phyloP scores from a whole-genome alignment of 30 jellyfish, hydroid and myxozoan species.

The Chrysaora quinquecirrha region DNA sequence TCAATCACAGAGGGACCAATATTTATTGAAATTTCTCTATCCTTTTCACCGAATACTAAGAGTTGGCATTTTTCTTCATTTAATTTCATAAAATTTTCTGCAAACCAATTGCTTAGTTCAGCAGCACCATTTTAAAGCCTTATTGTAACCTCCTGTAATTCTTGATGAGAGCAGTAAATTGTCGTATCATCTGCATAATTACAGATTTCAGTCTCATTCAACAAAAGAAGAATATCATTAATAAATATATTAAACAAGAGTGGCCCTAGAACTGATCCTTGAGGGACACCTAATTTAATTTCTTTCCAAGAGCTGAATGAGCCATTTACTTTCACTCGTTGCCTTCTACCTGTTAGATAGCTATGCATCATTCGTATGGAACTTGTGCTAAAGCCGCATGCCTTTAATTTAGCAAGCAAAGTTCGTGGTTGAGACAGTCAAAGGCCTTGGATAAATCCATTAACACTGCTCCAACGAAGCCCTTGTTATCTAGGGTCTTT shows the following conservation, averaged over 20 bases:
- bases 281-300: slow-evolving; percentile 41
- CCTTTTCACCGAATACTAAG: slow-evolving; percentile 29
- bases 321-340: slow-evolving; percentile 48
- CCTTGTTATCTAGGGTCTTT: slow-evolving; percentile 36
- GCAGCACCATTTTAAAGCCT: slow-evolving; percentile 35
- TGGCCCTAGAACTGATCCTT: slow-evolving; percentile 45
- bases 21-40: background rate
- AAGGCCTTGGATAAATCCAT: slow-evolving; percentile 7
- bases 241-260: slow-evolving; percentile 47
- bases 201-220: slow-evolving; percentile 37
- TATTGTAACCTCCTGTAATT: slow-evolving; percentile 35
- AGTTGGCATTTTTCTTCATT: slow-evolving; percentile 58
- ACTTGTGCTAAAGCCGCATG: slow-evolving; percentile 43
- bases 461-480: slow-evolving; percentile 29
- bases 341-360: slow-evolving; percentile 67
- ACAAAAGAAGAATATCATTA: slow-evolving; percentile 18
- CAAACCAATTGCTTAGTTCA: slow-evolving; percentile 29
- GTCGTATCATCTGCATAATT: slow-evolving; percentile 68
- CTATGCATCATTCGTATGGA: slow-evolving; percentile 41
- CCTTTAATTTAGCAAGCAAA: slow-evolving; percentile 40
- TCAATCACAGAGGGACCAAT: slow-evolving; percentile 8
- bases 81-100: slow-evolving; percentile 16
- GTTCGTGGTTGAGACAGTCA: slow-evolving; percentile 12
- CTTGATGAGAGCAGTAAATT: slow-evolving; percentile 17
- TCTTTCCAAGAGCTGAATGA: slow-evolving; percentile 37